Percentiles rank a stretch among this genome's conserved stretches.
phyloP scores from a whole-genome alignment of 1,140 invertebrate species.

The Halictus rubicundus region DNA sequence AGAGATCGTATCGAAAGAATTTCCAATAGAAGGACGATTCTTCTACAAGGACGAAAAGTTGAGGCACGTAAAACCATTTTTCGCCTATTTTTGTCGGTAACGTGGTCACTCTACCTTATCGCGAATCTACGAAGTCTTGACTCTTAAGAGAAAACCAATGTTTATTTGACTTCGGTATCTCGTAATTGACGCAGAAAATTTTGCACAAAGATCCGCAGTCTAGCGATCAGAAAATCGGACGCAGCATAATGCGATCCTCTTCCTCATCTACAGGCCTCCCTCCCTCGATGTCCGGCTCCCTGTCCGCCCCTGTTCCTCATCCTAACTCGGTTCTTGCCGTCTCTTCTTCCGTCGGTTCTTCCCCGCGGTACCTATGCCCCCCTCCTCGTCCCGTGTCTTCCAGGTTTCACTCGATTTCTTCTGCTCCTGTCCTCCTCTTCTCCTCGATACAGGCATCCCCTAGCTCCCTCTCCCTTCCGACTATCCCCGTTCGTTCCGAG shows the following conservation, averaged over 20 bases:
- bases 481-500: conserved; percentile 27
- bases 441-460: neutral
- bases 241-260: conserved; percentile 23
- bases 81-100: no score
- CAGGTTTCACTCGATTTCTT: conserved; percentile 35
- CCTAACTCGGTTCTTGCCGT: conserved; percentile 32
- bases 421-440: conserved; percentile 13
- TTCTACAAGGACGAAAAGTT: no score
- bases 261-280: conserved; percentile 5
- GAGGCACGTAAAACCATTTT: no score
- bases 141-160: no score
- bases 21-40: no score
- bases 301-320: conserved; percentile 32
- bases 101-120: no score
- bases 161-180: no score
- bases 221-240: no score
- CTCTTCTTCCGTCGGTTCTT: conserved; percentile 22
- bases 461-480: neutral
- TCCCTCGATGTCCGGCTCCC: neutral
- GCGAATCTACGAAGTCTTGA: no score
- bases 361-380: neutral
- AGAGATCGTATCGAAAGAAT: no score
- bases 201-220: neutral
- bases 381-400: neutral
- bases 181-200: no score